These are phyloP conservation scores for Lottia gigantea DNA, from an alignment of 2,888 invertebrate genomes.

Conservation along the genomic window DNA sequence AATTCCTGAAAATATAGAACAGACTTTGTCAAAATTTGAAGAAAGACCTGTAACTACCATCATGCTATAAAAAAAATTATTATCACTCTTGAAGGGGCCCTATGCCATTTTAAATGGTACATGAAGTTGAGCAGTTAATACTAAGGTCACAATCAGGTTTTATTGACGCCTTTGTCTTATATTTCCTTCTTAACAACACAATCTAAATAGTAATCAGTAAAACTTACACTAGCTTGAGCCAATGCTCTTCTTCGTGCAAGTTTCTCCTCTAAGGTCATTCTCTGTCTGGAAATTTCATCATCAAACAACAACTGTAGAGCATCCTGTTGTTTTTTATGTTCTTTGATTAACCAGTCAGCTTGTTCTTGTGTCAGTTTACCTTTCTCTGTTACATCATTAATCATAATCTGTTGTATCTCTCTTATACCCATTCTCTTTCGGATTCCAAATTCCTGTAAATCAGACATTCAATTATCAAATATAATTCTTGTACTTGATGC, in stretches of 20 bases:
- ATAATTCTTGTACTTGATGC: no score
- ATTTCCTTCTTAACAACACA: background rate
- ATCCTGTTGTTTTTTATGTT: constrained; percentile 55
- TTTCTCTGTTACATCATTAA: constrained; percentile 46
- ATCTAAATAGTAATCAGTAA: background rate
- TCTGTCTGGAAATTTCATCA: constrained; percentile 63
- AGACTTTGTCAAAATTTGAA: no score
- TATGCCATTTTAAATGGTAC: no score
- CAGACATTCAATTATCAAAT: no score
- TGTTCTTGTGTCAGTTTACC: constrained; percentile 54
- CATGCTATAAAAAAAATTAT: no score
- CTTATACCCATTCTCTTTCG: constrained; percentile 58
- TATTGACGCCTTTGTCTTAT: background rate
- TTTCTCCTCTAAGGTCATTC: constrained; percentile 64
- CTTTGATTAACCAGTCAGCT: constrained; percentile 62
- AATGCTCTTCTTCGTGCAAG: constrained; percentile 58
- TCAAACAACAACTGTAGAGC: constrained; percentile 58
- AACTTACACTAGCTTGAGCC: constrained; percentile 56
- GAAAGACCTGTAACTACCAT: no score
- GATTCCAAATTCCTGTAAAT: constrained; percentile 59
- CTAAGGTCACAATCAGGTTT: background rate
- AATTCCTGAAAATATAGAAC: constrained; percentile 45
- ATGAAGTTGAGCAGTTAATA: no score
- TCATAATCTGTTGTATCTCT: constrained; percentile 52
- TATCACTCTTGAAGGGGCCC: no score